These are phyloP conservation scores for Cephus pygmeus DNA, from an alignment of 2,888 invertebrate species.

Conservation along the genomic window DNA sequence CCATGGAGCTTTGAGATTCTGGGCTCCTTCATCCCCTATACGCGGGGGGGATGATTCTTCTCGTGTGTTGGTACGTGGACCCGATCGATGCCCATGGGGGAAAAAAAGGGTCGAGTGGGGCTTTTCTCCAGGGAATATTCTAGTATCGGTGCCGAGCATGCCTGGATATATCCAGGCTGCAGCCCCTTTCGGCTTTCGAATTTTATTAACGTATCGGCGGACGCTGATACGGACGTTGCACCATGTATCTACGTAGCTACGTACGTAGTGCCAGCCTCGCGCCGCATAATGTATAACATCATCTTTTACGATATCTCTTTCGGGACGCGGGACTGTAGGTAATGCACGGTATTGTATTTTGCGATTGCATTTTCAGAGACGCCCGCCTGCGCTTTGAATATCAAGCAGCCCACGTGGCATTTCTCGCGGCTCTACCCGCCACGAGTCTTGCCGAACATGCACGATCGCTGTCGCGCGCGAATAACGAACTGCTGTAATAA, in stretches of 20 bases:
- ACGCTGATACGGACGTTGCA: conserved; percentile 37
- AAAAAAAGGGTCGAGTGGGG: conserved; percentile 42
- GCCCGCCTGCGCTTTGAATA: conserved; percentile 62
- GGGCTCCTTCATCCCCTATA: neutral
- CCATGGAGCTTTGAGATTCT: neutral
- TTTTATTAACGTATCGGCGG: conserved; percentile 59
- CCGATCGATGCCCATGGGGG: conserved; percentile 13
- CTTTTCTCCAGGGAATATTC: conserved; percentile 48
- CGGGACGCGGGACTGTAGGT: conserved; percentile 50
- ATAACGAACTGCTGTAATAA: neutral
- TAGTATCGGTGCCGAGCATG: conserved; percentile 34
- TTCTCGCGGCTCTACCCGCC: neutral
- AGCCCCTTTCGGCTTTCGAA: conserved; percentile 51
- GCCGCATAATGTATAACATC: conserved; percentile 62
- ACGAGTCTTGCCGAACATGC: neutral
- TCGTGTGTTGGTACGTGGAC: neutral
- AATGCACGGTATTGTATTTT: conserved; percentile 63
- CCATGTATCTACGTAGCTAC: neutral
- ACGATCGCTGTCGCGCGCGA: neutral
- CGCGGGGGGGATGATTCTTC: neutral
- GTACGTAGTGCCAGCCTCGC: conserved; percentile 36
- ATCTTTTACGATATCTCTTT: conserved; percentile 63
- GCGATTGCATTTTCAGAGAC: conserved; percentile 64
- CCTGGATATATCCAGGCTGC: conserved; percentile 43
- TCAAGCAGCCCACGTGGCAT: conserved; percentile 50